phyloP scores from a whole-genome alignment of 2,113 vertebrate genomes.

The Ophthalmotilapia sp. region DNA sequence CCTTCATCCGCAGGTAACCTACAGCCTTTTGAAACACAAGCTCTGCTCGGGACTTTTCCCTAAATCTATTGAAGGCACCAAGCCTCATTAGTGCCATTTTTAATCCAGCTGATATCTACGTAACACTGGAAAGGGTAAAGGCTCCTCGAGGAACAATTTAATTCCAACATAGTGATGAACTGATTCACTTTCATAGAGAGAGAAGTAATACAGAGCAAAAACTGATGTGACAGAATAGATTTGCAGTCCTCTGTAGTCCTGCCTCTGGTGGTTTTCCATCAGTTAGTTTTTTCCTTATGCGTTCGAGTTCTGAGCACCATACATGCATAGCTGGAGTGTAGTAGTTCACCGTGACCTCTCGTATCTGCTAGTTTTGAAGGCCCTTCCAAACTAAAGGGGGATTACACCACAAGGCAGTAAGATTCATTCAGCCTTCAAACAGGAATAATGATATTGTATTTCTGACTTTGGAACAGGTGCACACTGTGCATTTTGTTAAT shows the following conservation, averaged over 20 bases:
- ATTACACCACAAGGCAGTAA: neutral
- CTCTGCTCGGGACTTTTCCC: neutral
- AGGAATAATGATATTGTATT: neutral
- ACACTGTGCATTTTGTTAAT: neutral
- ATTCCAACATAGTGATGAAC: neutral
- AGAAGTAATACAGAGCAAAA: neutral
- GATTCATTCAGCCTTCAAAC: neutral
- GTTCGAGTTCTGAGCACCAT: neutral
- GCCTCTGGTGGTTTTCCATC: neutral
- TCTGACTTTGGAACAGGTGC: rapidly evolving
- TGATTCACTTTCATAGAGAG: neutral
- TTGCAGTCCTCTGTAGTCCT: neutral
- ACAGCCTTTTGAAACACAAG: neutral
- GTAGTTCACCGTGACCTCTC: neutral
- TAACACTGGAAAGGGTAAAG: neutral
- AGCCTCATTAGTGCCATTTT: neutral
- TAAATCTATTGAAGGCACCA: neutral
- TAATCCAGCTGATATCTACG: neutral
- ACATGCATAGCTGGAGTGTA: neutral
- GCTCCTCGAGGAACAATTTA: neutral
- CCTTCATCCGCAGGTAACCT: neutral
- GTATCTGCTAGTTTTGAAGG: neutral
- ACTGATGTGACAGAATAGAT: neutral
- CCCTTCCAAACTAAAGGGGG: neutral
- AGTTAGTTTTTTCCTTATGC: neutral